These are phyloP conservation scores for Clarias platycephalus DNA, from an alignment of 2,797 vertebrate species.

Conservation along the genomic window DNA sequence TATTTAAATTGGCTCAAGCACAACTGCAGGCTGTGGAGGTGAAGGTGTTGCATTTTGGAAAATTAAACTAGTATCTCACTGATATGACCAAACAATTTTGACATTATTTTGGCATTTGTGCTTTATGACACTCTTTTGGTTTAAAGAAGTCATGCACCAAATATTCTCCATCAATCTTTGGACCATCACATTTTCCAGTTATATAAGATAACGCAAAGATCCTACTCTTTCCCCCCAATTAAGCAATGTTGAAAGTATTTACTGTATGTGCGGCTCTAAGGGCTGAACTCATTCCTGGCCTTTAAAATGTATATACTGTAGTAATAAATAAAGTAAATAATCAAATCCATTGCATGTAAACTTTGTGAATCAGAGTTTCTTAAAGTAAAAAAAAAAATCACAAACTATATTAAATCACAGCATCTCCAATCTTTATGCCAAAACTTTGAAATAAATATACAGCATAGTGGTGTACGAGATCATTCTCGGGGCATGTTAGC, in stretches of 20 bases:
- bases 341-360: too few species aligned
- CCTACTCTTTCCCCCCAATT: too few species aligned
- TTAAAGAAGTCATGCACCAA: too few species aligned
- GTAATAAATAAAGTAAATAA: background rate
- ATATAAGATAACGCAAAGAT: background rate
- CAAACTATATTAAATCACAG: background rate
- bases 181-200: background rate
- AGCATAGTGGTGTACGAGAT: background rate
- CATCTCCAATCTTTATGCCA: background rate
- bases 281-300: background rate
- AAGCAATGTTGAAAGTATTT: background rate
- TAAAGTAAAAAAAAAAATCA: background rate
- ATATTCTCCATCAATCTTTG: too few species aligned
- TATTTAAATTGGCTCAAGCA: too few species aligned
- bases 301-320: background rate
- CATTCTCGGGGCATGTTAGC: conserved; percentile 16
- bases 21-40: too few species aligned
- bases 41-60: too few species aligned
- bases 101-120: too few species aligned
- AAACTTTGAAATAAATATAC: background rate
- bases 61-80: too few species aligned
- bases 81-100: too few species aligned
- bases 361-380: background rate
- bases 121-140: too few species aligned
- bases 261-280: background rate